Conservation (phyloP, 1,140 invertebrate species). For the Lepeophtheirus salmonis region DNA sequence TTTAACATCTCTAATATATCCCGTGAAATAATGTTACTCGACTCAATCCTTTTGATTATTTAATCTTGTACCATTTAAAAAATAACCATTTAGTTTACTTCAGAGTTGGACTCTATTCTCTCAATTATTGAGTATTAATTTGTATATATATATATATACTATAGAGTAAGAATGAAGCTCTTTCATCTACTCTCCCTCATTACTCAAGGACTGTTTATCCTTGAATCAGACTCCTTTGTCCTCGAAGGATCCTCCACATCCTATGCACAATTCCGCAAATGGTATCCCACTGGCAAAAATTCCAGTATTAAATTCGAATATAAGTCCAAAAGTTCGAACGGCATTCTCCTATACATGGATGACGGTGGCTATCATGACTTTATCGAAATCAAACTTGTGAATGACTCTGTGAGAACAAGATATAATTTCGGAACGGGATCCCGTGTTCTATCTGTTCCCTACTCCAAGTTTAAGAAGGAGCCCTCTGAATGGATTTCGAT, state of each 20-base stretch:
- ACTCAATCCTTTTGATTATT: no score
- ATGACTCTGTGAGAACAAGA: constrained; percentile 61
- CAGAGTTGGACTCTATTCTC: background rate
- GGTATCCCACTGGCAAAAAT: constrained; percentile 64
- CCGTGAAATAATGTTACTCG: no score
- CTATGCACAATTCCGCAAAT: constrained; percentile 72
- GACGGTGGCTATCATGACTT: constrained; percentile 85
- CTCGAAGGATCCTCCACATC: constrained; percentile 59
- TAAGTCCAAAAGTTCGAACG: constrained; percentile 71
- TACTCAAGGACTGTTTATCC: no score
- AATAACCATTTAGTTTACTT: no score
- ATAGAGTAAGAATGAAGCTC: background rate
- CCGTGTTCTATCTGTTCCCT: constrained; percentile 64
- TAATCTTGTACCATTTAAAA: no score
- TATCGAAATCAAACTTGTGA: constrained; percentile 80
- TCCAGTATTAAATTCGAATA: constrained; percentile 78
- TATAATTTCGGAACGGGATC: constrained; percentile 69
- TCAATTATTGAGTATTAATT: background rate
- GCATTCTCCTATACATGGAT: constrained; percentile 71
- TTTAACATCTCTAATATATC: no score
- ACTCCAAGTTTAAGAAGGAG: constrained; percentile 35
- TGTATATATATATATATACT: background rate
- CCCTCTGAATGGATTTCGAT: background rate
- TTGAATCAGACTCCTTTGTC: constrained; percentile 24
- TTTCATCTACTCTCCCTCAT: background rate